Evolutionary conservation across 2,888 invertebrate species (phyloP), one percentile per base, ranked within the genome.

Genomic region (Unio pictorum): DNA sequence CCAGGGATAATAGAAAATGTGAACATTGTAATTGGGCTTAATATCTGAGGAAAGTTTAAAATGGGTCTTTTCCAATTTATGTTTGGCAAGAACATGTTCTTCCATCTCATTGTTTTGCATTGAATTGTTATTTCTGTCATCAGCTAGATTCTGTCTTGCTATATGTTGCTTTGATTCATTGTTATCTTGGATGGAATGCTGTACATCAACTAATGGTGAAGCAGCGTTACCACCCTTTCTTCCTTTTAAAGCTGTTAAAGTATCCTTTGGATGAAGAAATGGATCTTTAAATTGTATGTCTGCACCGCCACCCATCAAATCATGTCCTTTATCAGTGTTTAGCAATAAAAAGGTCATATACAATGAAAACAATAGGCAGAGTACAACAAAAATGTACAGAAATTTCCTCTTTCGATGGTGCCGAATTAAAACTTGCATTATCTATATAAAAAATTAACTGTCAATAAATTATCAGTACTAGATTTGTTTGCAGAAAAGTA

Each of bases 1-100:
- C 91, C 91, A 91, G 1, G 90, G 87, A 72, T 91, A 91, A 78
- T 91, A 91, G 79, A 91, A 91, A 11, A 88, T 79, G 79, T 91
- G 91, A 15, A 89, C 86, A 72, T 89, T 82, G 71, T 88, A 87
- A 68, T 85, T 85, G 56, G 74, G 74, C 20, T 45, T 23, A 17
- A 20, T 30, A 18, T 69, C 26, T 11, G 57, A 57, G 55, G 54
- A 64, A 57, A 58, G 1, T 20, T 66, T 54, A 15, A 59, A 26
- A 17, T 59, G 28, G n/a, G 20, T 60, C 23, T 55, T 54, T 60
- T 61, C 59, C 64, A 54, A 61, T 20, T n/a, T 26, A 55, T 54
- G 18, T 54, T 63, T 63, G 26, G 20, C 54, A 45, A 26, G 18
- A 65, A 57, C 20, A 28, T 57, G 30, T 18, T 65, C 17, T 4